Evolutionary conservation across 2,888 invertebrate species (phyloP).

Genomic region (Escarpia spicata): DNA sequence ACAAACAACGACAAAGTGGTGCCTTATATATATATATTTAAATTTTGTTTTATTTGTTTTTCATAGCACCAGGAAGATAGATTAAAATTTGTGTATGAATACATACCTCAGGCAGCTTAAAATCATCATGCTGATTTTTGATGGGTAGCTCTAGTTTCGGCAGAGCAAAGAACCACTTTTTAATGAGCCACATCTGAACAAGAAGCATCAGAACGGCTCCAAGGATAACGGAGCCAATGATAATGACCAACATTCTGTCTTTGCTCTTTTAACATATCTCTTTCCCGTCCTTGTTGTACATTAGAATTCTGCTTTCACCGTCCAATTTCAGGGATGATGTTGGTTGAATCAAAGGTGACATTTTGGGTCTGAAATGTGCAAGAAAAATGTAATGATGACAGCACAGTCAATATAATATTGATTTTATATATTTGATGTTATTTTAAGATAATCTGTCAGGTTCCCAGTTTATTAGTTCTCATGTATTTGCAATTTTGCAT

Average conservation of each 20-base stretch:
- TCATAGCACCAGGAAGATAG: neutral
- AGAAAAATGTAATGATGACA: neutral
- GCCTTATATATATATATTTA: neutral
- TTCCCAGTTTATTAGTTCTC: too few species aligned
- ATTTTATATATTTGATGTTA: neutral
- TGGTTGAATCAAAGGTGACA: too few species aligned
- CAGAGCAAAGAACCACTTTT: conserved; percentile 39
- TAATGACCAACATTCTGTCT: conserved; percentile 41
- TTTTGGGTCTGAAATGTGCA: neutral
- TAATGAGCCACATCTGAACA: conserved; percentile 42
- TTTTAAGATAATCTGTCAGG: neutral
- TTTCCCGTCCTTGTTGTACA: neutral
- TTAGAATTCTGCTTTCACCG: neutral
- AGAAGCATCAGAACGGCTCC: conserved; percentile 44
- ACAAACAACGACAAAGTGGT: too few species aligned
- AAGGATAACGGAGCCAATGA: conserved; percentile 41
- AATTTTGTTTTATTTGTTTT: neutral
- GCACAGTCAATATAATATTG: neutral
- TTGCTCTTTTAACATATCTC: neutral
- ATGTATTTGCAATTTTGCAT: too few species aligned
- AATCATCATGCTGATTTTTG: conserved; percentile 41
- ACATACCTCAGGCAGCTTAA: conserved; percentile 44
- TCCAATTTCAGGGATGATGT: too few species aligned
- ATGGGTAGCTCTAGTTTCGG: conserved; percentile 34
- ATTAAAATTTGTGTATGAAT: neutral